Conservation (phyloP, 1,140 invertebrate species). For the Plutomurus gul region DNA sequence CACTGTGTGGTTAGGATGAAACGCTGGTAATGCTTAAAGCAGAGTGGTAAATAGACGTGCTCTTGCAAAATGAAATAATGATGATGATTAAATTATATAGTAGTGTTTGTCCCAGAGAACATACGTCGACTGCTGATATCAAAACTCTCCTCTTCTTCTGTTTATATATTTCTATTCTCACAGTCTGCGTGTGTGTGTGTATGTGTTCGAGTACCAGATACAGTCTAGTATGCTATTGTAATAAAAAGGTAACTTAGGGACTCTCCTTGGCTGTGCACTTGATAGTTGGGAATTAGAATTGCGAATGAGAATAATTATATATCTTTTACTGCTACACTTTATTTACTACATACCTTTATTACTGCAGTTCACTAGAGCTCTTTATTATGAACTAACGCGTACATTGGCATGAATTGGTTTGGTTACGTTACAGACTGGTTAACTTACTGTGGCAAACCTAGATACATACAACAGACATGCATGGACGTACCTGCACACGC, state of each 20-base stretch:
- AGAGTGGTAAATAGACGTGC: constrained; percentile 13
- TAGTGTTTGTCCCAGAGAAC: neutral
- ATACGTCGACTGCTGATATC: neutral
- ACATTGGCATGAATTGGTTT: too few relatives aligned
- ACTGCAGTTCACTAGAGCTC: neutral
- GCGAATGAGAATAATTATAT: constrained; percentile 2
- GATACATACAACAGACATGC: too few relatives aligned
- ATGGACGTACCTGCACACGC: too few relatives aligned
- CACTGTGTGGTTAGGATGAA: too few relatives aligned
- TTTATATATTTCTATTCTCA: too few relatives aligned
- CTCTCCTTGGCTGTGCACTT: neutral
- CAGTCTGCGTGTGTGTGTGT: neutral
- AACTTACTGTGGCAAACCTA: too few relatives aligned
- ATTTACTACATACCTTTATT: constrained; percentile 6
- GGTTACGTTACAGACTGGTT: too few relatives aligned
- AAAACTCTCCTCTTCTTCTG: neutral
- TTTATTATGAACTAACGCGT: neutral
- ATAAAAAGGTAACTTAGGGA: too few relatives aligned
- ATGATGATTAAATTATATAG: constrained; percentile 25
- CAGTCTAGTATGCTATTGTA: too few relatives aligned
- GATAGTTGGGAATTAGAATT: constrained; percentile 6
- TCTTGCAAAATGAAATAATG: constrained; percentile 22
- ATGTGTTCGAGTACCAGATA: too few relatives aligned
- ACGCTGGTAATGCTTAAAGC: too few relatives aligned
- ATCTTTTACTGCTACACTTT: neutral